Percentiles rank a stretch among this genome's conserved stretches.
Conservation (phyloP, 2,888 invertebrate species). For the Stratiomys singularior region DNA sequence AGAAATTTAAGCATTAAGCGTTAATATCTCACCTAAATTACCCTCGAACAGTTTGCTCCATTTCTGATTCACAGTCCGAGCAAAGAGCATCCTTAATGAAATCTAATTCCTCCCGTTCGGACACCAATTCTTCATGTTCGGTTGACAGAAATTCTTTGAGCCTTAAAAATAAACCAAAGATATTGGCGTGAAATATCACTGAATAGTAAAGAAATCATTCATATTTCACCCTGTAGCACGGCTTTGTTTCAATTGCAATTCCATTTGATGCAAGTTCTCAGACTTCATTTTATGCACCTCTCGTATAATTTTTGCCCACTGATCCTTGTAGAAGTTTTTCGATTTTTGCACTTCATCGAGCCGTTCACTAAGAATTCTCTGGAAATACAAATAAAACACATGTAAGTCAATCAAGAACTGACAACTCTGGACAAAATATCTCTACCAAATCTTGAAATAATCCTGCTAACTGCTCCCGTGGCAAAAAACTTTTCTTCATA, state of each 20-base stretch:
- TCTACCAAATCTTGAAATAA: conserved; percentile 74
- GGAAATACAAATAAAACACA: conserved; percentile 31
- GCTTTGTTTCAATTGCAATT: conserved; percentile 45
- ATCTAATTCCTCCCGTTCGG: conserved; percentile 43
- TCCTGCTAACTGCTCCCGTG: conserved; percentile 74
- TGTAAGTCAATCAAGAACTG: too few relatives aligned
- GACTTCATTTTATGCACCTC: conserved; percentile 73
- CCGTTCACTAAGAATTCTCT: conserved; percentile 73
- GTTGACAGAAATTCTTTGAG: conserved; percentile 50
- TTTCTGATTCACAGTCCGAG: conserved; percentile 33
- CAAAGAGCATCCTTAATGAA: conserved; percentile 44
- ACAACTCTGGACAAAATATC: too few relatives aligned
- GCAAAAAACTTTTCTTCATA: conserved; percentile 69
- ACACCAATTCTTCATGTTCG: conserved; percentile 60
- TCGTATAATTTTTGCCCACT: conserved; percentile 76
- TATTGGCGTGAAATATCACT: neutral
- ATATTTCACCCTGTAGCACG: conserved; percentile 37
- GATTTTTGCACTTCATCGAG: conserved; percentile 72
- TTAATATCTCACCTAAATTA: neutral
- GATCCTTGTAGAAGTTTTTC: conserved; percentile 79
- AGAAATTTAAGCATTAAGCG: too few relatives aligned
- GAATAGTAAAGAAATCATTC: neutral
- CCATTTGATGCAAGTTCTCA: conserved; percentile 49
- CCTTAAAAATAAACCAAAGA: too few relatives aligned
- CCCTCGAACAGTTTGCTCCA: neutral